A percentile compares a stretch with the other conserved stretches of the same genome.
Evolutionary conservation across 2,888 invertebrate species (phyloP).

Genomic region (Pseudococcus longispinus): DNA sequence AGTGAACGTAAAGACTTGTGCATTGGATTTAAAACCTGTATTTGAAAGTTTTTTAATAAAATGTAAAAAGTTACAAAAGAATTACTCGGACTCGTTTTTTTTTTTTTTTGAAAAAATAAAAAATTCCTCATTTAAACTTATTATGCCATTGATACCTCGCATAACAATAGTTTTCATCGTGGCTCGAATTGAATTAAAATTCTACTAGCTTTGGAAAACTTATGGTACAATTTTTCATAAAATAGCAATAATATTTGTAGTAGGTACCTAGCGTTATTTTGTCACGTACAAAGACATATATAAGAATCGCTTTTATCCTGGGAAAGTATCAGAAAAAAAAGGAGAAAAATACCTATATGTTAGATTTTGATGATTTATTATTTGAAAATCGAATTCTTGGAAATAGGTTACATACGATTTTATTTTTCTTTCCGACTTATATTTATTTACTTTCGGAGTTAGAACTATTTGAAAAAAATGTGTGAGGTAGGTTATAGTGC

Average conservation of each 20-base stretch:
- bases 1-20: not conserved
- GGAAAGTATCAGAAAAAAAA: not conserved
- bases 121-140: constrained; percentile 4
- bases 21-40: not conserved
- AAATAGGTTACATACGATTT: not conserved
- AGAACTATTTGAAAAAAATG: not conserved
- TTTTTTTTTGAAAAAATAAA: not conserved
- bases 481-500: not conserved
- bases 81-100: not conserved
- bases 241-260: not conserved
- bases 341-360: not conserved
- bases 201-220: not conserved
- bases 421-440: not conserved
- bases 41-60: constrained; percentile 18
- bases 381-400: not conserved
- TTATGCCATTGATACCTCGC: constrained; percentile 9
- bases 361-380: not conserved
- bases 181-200: constrained; percentile 4
- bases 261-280: not conserved
- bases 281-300: not conserved
- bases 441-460: not conserved
- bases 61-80: not conserved
- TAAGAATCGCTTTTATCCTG: not conserved
- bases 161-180: not conserved
- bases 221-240: not conserved